Evolutionary conservation across 92 coral and sea anemone species (phyloP).

Genomic region (Siderastrea siderea): DNA sequence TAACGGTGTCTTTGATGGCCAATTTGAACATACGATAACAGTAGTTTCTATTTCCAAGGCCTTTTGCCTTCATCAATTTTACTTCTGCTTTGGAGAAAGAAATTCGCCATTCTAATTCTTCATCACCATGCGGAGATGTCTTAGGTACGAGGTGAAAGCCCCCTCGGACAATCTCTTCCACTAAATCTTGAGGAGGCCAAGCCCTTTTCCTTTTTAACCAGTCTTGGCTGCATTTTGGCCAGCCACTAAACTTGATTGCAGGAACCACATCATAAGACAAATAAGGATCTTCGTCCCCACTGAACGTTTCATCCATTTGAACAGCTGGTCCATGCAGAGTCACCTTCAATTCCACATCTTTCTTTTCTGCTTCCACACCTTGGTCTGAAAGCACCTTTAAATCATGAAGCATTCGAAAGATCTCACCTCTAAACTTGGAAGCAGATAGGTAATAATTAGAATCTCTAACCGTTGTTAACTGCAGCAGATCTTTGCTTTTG

Average conservation of each 20-base stretch:
- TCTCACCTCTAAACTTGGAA: conserved; percentile 34
- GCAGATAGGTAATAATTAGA: conserved; percentile 43
- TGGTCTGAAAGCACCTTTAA: conserved; percentile 8
- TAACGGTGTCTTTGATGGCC: conserved; percentile 25
- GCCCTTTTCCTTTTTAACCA: conserved; percentile 30
- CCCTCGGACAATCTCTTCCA: conserved; percentile 20
- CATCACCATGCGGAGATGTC: conserved; percentile 44
- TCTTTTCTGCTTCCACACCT: neutral
- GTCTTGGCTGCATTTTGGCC: conserved; percentile 46
- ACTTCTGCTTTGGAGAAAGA: conserved; percentile 70
- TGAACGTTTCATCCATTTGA: conserved; percentile 45
- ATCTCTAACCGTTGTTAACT: conserved; percentile 14
- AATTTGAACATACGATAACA: conserved; percentile 58
- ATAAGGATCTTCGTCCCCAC: neutral
- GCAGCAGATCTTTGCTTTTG: conserved; percentile 18
- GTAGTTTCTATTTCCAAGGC: conserved; percentile 24
- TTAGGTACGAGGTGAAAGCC: conserved; percentile 69
- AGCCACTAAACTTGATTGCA: conserved; percentile 53
- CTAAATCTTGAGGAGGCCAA: conserved; percentile 57
- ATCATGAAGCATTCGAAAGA: conserved; percentile 24
- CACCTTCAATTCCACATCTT: conserved; percentile 26
- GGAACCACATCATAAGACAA: conserved; percentile 50
- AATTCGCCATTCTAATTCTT: conserved; percentile 69
- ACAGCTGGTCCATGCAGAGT: conserved; percentile 54
- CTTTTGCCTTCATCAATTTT: conserved; percentile 15